These are phyloP conservation scores for Ylistrum balloti DNA, from an alignment of 1,140 invertebrate species.

Conservation along the genomic window DNA sequence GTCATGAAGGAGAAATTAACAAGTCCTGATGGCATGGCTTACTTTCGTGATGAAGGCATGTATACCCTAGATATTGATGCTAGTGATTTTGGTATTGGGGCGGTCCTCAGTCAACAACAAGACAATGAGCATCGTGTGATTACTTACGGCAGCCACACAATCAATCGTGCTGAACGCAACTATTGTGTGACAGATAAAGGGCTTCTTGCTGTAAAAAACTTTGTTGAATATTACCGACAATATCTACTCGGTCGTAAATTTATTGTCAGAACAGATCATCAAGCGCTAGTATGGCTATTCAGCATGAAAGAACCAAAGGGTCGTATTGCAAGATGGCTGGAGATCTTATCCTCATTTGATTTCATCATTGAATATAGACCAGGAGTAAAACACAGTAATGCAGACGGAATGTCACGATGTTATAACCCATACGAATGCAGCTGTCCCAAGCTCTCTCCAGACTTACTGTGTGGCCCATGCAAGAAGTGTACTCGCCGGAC, in stretches of 20 bases:
- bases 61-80: slow-evolving; percentile 74
- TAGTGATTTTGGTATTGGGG: slow-evolving; percentile 68
- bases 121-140: slow-evolving; percentile 65
- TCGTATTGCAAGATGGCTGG: slow-evolving; percentile 68
- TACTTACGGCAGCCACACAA: slow-evolving; percentile 64
- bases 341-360: slow-evolving; percentile 69
- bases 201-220: slow-evolving; percentile 61
- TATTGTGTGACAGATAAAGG: slow-evolving; percentile 79
- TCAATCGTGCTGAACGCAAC: slow-evolving; percentile 80
- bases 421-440: slow-evolving; percentile 50
- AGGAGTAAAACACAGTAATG: slow-evolving; percentile 70
- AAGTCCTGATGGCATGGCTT: slow-evolving; percentile 59
- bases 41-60: slow-evolving; percentile 45
- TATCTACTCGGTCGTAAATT: slow-evolving; percentile 68
- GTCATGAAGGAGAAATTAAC: slow-evolving; percentile 59
- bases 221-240: slow-evolving; percentile 61
- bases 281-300: slow-evolving; percentile 66
- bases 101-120: slow-evolving; percentile 71
- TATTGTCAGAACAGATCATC: slow-evolving; percentile 65
- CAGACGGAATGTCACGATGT: slow-evolving; percentile 67
- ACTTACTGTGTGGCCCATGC: slow-evolving; percentile 52
- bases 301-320: slow-evolving; percentile 62
- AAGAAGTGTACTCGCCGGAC: slow-evolving; percentile 45
- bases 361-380: slow-evolving; percentile 66
- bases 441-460: slow-evolving; percentile 45